phyloP scores from a whole-genome alignment of 1,140 invertebrate species.

The Hestina assimilis region DNA sequence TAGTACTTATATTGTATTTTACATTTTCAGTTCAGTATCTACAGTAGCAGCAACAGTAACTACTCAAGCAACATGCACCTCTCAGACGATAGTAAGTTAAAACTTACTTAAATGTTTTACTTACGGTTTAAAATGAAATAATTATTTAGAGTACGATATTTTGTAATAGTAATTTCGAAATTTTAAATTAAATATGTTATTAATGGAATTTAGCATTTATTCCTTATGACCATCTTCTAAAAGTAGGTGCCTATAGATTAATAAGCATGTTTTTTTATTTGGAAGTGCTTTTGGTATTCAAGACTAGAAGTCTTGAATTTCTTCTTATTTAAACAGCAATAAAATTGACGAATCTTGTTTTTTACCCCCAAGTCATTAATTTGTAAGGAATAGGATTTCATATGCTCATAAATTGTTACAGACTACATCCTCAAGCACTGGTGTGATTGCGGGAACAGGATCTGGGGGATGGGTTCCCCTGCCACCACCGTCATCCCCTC shows the following conservation, averaged over 20 bases:
- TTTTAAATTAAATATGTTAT: too few relatives aligned
- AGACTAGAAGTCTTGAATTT: too few relatives aligned
- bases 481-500: constrained; percentile 84
- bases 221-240: too few relatives aligned
- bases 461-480: constrained; percentile 79
- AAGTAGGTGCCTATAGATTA: too few relatives aligned
- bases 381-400: not conserved
- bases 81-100: constrained; percentile 66
- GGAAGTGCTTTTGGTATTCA: too few relatives aligned
- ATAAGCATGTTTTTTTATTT: too few relatives aligned
- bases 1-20: constrained; percentile 2
- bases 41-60: constrained; percentile 63
- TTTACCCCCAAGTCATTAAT: too few relatives aligned
- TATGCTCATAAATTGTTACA: constrained; percentile 22
- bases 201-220: too few relatives aligned
- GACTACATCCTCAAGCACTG: constrained; percentile 55
- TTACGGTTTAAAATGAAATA: not conserved
- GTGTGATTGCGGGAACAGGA: constrained; percentile 55
- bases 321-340: too few relatives aligned
- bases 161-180: too few relatives aligned
- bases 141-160: constrained; percentile 7
- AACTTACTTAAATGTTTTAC: not conserved
- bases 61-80: constrained; percentile 67
- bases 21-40: constrained; percentile 60
- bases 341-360: too few relatives aligned